Conservation (phyloP, 2,113 vertebrate species). For the Polypterus senegalus region DNA sequence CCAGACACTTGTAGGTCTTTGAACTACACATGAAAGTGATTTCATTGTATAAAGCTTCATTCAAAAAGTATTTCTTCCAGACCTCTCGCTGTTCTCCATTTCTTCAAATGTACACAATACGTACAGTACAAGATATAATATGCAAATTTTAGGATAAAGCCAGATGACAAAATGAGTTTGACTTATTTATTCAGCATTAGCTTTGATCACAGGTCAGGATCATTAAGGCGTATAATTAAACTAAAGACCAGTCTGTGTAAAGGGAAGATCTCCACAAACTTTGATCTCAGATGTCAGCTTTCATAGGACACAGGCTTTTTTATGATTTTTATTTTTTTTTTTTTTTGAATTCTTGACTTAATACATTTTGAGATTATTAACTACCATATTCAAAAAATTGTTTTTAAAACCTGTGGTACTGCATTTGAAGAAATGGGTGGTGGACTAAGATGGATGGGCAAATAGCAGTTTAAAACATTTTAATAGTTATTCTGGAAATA, state of each 20-base stretch:
- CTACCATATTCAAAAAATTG: too few relatives aligned
- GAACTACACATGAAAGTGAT: background rate
- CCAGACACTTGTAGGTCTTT: background rate
- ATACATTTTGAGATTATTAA: background rate
- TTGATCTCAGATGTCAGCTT: slow-evolving; percentile 1
- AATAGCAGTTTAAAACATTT: too few relatives aligned
- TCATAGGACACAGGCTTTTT: background rate
- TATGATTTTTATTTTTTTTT: background rate
- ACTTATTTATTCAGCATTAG: slow-evolving; percentile 4
- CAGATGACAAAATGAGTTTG: background rate
- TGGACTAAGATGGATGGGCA: too few relatives aligned
- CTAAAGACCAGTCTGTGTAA: background rate
- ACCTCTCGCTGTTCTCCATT: background rate
- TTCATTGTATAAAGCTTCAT: background rate
- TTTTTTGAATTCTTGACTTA: background rate
- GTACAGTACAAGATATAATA: background rate
- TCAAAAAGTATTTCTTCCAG: background rate
- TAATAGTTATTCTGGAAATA: too few relatives aligned
- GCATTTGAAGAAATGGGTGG: too few relatives aligned
- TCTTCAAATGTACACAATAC: background rate
- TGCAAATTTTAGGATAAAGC: too few relatives aligned
- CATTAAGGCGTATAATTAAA: background rate
- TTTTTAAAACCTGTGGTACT: too few relatives aligned
- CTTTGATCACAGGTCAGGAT: background rate
- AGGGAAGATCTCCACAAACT: background rate